These are phyloP conservation scores for Neolamprologus sp. DNA, from an alignment of 2,113 vertebrate genomes.

Conservation along the genomic window DNA sequence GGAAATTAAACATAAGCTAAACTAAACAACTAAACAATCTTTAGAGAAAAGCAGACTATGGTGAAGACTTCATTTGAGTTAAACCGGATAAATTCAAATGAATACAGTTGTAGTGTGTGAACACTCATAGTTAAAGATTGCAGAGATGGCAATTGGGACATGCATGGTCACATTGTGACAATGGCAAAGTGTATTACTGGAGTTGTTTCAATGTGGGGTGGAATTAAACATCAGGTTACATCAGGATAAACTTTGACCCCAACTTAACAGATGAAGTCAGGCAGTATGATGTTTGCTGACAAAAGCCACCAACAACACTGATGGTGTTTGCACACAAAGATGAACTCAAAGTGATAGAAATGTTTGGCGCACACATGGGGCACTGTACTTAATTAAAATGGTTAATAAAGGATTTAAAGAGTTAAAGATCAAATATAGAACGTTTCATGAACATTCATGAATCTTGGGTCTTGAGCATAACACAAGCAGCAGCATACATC, in stretches of 20 bases:
- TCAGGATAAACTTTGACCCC: neutral
- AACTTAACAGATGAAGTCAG: neutral
- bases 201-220: neutral
- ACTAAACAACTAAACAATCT: neutral
- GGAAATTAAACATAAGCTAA: neutral
- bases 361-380: neutral
- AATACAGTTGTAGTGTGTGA: neutral
- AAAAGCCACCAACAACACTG: neutral
- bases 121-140: neutral
- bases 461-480: conserved; percentile 28
- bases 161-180: neutral
- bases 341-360: neutral
- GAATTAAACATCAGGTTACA: neutral
- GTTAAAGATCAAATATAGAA: conserved; percentile 40
- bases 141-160: neutral
- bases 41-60: neutral
- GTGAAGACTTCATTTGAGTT: neutral
- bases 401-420: conserved; percentile 18
- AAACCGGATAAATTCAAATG: neutral
- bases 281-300: neutral
- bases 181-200: rapidly evolving
- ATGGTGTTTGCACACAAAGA: neutral
- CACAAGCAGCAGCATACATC: neutral
- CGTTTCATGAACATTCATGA: conserved; percentile 43
- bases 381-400: neutral